phyloP scores from a whole-genome alignment of 64 coral and sea anemone genomes.

The Cladopsammia gracilis region DNA sequence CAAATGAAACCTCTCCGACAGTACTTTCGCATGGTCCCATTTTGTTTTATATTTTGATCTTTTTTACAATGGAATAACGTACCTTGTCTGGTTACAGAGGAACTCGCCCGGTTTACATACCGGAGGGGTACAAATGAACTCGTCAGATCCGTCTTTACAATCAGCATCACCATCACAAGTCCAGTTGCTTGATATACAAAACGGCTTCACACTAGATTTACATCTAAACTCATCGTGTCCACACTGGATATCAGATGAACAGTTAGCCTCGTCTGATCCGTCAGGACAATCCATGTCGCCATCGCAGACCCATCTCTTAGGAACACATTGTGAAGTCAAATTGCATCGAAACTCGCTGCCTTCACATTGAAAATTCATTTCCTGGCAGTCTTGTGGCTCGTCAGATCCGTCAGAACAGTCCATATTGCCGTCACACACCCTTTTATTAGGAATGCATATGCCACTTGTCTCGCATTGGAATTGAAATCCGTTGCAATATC shows the following conservation, averaged over 20 bases:
- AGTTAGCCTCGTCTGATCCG: not conserved
- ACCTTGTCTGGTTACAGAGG: not conserved
- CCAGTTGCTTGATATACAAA: not conserved
- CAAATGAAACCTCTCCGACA: too few relatives aligned
- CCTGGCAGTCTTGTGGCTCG: not conserved
- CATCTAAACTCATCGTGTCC: not conserved
- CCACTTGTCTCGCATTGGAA: conserved; percentile 13
- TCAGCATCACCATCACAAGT: not conserved
- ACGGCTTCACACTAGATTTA: not conserved
- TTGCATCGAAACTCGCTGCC: not conserved
- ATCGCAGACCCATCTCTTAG: not conserved
- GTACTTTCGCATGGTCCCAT: too few relatives aligned
- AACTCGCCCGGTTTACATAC: not conserved
- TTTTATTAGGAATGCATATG: conserved; percentile 42
- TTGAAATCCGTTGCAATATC: not conserved
- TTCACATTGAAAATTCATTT: not conserved
- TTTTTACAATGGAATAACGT: not conserved
- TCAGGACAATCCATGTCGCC: not conserved
- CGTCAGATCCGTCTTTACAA: not conserved
- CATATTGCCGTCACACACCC: conserved; percentile 66
- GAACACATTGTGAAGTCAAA: not conserved
- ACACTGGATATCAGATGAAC: not conserved
- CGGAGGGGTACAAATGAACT: not conserved
- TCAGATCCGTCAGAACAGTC: not conserved
- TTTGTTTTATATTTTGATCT: too few relatives aligned